phyloP scores from a whole-genome alignment of 2,888 invertebrate species.

The Agrypnus murinus region DNA sequence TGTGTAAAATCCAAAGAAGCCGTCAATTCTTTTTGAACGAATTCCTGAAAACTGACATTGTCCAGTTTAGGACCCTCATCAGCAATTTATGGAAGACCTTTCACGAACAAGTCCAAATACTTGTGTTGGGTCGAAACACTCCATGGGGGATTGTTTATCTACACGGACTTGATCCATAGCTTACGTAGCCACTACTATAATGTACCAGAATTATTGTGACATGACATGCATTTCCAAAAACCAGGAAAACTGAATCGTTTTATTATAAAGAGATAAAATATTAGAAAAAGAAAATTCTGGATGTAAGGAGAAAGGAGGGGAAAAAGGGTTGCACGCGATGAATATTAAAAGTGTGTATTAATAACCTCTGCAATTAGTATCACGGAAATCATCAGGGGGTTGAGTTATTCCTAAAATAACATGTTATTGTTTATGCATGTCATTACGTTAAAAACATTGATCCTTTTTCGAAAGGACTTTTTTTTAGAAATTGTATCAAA shows the following conservation, averaged over 20 bases:
- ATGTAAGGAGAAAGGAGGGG: too few species aligned
- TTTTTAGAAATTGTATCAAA: too few species aligned
- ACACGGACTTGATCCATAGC: slow-evolving; percentile 42
- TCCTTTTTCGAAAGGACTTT: too few species aligned
- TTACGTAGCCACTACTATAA: slow-evolving; percentile 21
- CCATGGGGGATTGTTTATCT: slow-evolving; percentile 53
- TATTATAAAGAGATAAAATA: slow-evolving; percentile 11
- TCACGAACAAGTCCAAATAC: slow-evolving; percentile 56
- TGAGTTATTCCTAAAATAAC: background rate
- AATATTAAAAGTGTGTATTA: background rate
- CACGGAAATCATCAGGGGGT: slow-evolving; percentile 10
- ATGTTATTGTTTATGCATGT: too few species aligned
- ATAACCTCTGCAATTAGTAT: slow-evolving; percentile 12
- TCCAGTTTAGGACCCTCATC: slow-evolving; percentile 56
- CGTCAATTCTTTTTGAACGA: slow-evolving; percentile 56
- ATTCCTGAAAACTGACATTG: slow-evolving; percentile 58
- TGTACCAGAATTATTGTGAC: slow-evolving; percentile 33
- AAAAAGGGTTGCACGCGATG: slow-evolving; percentile 18
- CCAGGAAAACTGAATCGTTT: slow-evolving; percentile 11
- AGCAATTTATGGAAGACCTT: slow-evolving; percentile 57
- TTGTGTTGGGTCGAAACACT: slow-evolving; percentile 51
- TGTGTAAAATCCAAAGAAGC: slow-evolving; percentile 55
- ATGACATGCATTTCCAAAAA: slow-evolving; percentile 28
- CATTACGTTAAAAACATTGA: too few species aligned
- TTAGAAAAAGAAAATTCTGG: slow-evolving; percentile 1